phyloP scores from a whole-genome alignment of 2,797 vertebrate genomes.

The Chanos chanos region DNA sequence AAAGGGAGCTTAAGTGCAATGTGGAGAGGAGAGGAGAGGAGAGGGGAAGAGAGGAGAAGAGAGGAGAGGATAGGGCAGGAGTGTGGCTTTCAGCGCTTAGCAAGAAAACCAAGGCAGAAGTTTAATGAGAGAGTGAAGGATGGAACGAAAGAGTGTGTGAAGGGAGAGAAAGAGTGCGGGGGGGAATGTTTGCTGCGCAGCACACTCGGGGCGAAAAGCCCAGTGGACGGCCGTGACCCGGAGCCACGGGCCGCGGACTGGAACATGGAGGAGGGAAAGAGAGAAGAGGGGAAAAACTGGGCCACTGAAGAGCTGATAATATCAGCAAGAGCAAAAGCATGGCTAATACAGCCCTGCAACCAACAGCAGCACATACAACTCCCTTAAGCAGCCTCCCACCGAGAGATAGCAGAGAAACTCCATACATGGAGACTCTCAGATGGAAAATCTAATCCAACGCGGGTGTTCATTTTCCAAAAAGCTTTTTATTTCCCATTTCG shows the following conservation, averaged over 20 bases:
- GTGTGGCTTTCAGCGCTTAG: background rate
- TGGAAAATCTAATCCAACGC: too few relatives aligned
- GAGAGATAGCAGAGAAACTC: slow-evolving; percentile 1
- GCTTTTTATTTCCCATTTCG: too few relatives aligned
- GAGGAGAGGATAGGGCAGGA: background rate
- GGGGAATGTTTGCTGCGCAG: background rate
- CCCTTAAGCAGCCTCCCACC: background rate
- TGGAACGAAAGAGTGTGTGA: background rate
- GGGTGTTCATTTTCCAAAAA: too few relatives aligned
- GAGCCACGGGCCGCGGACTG: background rate
- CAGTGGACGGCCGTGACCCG: slow-evolving; percentile 17
- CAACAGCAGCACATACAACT: background rate
- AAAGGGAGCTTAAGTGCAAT: slow-evolving; percentile 15
- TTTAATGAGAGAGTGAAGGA: too few relatives aligned
- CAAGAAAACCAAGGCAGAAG: too few relatives aligned
- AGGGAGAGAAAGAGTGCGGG: background rate
- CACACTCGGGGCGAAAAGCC: background rate
- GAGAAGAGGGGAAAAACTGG: slow-evolving; percentile 5
- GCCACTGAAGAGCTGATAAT: slow-evolving; percentile 7
- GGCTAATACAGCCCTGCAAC: background rate
- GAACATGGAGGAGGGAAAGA: background rate
- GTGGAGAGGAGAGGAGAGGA: background rate
- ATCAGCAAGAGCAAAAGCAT: slow-evolving; percentile 8
- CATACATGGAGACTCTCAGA: background rate
- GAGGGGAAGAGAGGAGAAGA: background rate